Conservation (phyloP, 2,888 invertebrate species). For the Drosophila formosana region DNA sequence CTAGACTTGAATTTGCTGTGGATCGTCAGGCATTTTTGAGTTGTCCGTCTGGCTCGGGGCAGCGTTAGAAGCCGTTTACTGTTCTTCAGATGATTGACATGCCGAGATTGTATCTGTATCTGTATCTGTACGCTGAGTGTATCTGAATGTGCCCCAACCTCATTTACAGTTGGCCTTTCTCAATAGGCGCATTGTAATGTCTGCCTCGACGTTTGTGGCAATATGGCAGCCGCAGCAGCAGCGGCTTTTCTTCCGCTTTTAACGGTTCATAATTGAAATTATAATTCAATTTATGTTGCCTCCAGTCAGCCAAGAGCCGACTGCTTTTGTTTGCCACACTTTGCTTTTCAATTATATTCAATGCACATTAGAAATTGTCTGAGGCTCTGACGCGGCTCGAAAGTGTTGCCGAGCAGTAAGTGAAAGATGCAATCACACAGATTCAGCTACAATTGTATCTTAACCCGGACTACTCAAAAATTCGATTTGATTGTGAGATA, state of each 20-base stretch:
- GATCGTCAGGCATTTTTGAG: constrained; percentile 42
- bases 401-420: constrained; percentile 60
- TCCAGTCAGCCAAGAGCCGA: constrained; percentile 21
- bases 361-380: constrained; percentile 69
- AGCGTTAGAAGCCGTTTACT: constrained; percentile 61
- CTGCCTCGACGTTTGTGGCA: constrained; percentile 23
- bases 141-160: constrained; percentile 60
- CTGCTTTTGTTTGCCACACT: constrained; percentile 64
- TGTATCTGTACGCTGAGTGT: constrained; percentile 26
- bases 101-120: constrained; percentile 60
- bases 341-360: constrained; percentile 77
- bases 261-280: constrained; percentile 81
- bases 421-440: constrained; percentile 67
- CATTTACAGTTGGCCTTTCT: constrained; percentile 71
- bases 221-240: constrained; percentile 36
- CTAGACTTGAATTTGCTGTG: constrained; percentile 22
- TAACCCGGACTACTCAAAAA: constrained; percentile 30
- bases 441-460: constrained; percentile 45
- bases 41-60: constrained; percentile 16
- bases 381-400: constrained; percentile 30
- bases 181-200: constrained; percentile 68
- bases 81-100: constrained; percentile 77
- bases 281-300: constrained; percentile 72
- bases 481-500: constrained; percentile 61
- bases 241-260: constrained; percentile 75